Base-by-base conservation (phyloP, 2,797 vertebrate species). In the Salmo trutta region DNA sequence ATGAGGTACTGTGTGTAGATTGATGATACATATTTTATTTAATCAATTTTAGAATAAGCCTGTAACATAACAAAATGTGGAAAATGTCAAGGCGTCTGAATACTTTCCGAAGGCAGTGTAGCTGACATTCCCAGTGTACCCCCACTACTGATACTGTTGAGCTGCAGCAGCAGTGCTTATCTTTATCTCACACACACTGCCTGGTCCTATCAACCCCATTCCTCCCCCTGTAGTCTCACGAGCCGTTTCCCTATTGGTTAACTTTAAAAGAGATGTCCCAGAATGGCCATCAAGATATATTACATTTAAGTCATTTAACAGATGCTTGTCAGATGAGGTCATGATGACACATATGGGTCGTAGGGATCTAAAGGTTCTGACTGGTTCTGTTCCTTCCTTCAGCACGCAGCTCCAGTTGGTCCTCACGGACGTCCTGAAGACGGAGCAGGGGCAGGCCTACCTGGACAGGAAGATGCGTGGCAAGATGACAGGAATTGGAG, bases 351-450 rank as follows among this genome's bases (percentile, higher is more conserved):
- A 3, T 64, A 82, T 29, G 78, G 74, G 64, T 70, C 4, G 0
- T n/a, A 24, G 6, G 3, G 51, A 15, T 19, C 3, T 10, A n/a
- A 81, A 74, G 12, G 36, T 47, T 77, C 69, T 73, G 24, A 85
- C 66, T 71, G 76, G 79, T 66, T 84, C 69, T 83, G 21, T 78
- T 77, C 75, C 3, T 36, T 83, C 74, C 51, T 78, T 53, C 17
- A 93, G 93, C 77, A 91, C 79, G 80, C 90, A 86, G 56, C 85
- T 89, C 14, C 80, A 82, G 64, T 69, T 94, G 71, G 76, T 93
- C 72, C 84, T 95, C 59, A 85, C 77, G 15, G 91, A 94, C 24
- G 90, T 94, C 41, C 83, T 95, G 2, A 91, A 91, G 83, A 93
- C 92, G 4, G 78, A 94, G 3, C 64, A 1, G 0, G 94, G 93